These are phyloP conservation scores for Passer montanus DNA, from an alignment of 2,113 vertebrate species.

Conservation along the genomic window DNA sequence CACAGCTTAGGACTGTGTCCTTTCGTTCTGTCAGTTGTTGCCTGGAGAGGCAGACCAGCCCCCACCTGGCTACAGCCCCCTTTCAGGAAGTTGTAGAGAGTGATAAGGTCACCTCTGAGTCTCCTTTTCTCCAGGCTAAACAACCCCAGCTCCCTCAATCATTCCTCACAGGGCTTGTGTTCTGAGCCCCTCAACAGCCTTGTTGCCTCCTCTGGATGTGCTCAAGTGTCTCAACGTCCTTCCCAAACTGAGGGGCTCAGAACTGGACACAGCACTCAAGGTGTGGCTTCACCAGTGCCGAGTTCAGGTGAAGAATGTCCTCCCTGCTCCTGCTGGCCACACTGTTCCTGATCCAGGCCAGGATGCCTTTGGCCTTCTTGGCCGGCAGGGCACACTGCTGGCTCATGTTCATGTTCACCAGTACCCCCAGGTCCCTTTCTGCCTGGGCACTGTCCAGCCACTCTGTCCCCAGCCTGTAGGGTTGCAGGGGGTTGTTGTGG, in stretches of 20 bases:
- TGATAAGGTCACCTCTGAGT: neutral
- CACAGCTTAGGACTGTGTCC: neutral
- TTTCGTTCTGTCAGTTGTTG: too few species aligned
- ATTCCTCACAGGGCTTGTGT: too few species aligned
- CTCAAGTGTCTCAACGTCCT: too few species aligned
- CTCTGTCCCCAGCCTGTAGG: neutral
- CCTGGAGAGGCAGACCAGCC: neutral
- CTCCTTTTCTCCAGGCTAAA: neutral
- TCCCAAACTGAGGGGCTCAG: too few species aligned
- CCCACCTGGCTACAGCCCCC: neutral
- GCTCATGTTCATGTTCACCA: neutral
- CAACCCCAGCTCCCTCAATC: too few species aligned
- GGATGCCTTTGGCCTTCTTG: neutral
- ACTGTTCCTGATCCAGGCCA: too few species aligned
- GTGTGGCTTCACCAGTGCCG: too few species aligned
- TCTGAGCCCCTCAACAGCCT: too few species aligned
- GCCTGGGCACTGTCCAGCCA: neutral
- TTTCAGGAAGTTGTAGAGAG: neutral
- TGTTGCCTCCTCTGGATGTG: too few species aligned
- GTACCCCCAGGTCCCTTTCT: neutral
- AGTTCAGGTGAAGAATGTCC: too few species aligned
- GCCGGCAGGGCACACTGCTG: neutral
- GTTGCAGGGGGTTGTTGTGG: neutral
- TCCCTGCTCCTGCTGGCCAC: too few species aligned
- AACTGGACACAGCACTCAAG: too few species aligned